Evolutionary conservation across 64 coral and sea anemone species (phyloP), one percentile per base, ranked within the genome.

Genomic region (Stichodactyla mertensii): DNA sequence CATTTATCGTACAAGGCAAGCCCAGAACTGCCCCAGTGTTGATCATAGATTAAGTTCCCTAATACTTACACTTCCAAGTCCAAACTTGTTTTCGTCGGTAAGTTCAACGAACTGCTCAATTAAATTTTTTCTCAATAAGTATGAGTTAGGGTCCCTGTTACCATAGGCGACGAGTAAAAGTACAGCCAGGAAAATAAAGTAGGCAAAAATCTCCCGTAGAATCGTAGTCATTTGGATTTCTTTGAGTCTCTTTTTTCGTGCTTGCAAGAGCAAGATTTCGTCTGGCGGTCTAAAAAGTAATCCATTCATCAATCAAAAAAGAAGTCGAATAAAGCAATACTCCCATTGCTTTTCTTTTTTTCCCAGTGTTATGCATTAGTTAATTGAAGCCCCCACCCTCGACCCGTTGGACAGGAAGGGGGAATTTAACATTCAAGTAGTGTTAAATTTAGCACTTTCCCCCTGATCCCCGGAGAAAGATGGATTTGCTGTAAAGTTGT

Each of bases 111-210:
- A 96, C 83, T 57, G 64, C 52, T 96, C 85, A 19, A 59, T 16
- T 57, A 96, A 89, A 18, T 83, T 84, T 67, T 96, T 92, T 71
- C 71, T 87, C 91, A 96, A 54, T 4, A 96, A 86, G 84, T 96
- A 96, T 3, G 80, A 59, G 27, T 92, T 87, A 55, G 91, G 84
- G 31, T 96, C 94, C 52, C 85, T 92, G 88, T 96, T 96, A 84
- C 91, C 91, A 88, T 96, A 96, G 71, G 95, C 92, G 83, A 91
- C 89, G 31, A 89, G 55, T 27, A 97, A 14, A 4, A 97, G 89
- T 16, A 97, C 22, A 7, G 80, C 64, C 5, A 91, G 55, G 70
- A 97, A 97, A 14, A 93, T 15, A 70, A 97, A 93, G 80, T 91
- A 97, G 18, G 95, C 74, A 9, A 84, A 31, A n/a, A 96, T 89